Conservation (phyloP, 2,797 vertebrate genomes). For the Myripristis jacobus region DNA sequence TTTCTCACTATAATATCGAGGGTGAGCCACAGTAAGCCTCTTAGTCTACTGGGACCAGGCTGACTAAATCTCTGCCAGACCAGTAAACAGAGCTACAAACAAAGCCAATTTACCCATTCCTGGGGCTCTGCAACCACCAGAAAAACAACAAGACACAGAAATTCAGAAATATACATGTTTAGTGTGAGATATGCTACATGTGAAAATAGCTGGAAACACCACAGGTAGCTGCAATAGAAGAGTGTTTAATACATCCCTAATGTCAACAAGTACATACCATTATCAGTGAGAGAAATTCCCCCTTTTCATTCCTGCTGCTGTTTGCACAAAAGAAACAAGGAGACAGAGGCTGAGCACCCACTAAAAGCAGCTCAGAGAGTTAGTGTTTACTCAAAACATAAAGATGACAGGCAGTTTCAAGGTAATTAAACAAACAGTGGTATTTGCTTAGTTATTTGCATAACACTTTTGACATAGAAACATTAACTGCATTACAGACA, state of each 20-base stretch:
- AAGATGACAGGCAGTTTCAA: slow-evolving; percentile 14
- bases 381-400: background rate
- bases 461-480: slow-evolving; percentile 5
- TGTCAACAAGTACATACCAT: slow-evolving; percentile 39
- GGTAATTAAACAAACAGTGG: background rate
- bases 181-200: slow-evolving; percentile 4
- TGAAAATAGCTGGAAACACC: slow-evolving; percentile 16
- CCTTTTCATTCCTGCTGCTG: slow-evolving; percentile 9
- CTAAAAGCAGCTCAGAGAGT: background rate
- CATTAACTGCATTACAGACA: slow-evolving; percentile 26
- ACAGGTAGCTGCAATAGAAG: slow-evolving; percentile 5
- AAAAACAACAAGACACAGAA: slow-evolving; percentile 1
- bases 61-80: slow-evolving; percentile 49
- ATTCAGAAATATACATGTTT: background rate
- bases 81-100: slow-evolving; percentile 46
- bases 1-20: slow-evolving; percentile 33
- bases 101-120: slow-evolving; percentile 35
- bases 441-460: slow-evolving; percentile 23
- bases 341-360: background rate
- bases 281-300: slow-evolving; percentile 5
- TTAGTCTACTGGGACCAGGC: slow-evolving; percentile 55
- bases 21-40: slow-evolving; percentile 52
- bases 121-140: slow-evolving; percentile 2
- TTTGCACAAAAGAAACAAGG: slow-evolving; percentile 10
- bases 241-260: slow-evolving; percentile 24